These are phyloP conservation scores for Periphyllus acericola DNA, from an alignment of 2,888 invertebrate genomes.

Conservation along the genomic window DNA sequence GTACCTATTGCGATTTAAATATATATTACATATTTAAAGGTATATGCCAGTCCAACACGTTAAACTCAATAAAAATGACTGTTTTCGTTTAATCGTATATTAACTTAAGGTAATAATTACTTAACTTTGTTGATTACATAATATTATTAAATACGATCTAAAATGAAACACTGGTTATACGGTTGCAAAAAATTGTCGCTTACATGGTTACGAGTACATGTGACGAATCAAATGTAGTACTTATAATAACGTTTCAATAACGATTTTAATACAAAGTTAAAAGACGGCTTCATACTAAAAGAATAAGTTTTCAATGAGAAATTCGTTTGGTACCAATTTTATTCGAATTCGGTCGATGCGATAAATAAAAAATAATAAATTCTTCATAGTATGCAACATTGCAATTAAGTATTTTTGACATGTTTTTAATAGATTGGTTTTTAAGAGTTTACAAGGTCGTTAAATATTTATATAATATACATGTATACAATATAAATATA, in stretches of 20 bases:
- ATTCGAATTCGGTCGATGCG: neutral
- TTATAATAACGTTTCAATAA: neutral
- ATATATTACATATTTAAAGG: too few relatives aligned
- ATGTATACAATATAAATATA: neutral
- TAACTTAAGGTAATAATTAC: too few relatives aligned
- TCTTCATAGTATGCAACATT: neutral
- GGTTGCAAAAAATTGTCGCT: too few relatives aligned
- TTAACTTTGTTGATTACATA: too few relatives aligned
- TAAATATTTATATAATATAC: neutral
- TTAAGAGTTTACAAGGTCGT: neutral
- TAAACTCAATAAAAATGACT: too few relatives aligned
- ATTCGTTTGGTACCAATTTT: neutral
- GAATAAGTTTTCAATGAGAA: neutral
- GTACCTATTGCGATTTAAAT: too few relatives aligned
- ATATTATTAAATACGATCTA: too few relatives aligned
- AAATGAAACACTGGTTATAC: too few relatives aligned
- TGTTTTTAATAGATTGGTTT: neutral
- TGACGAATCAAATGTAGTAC: neutral
- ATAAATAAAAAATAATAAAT: constrained; percentile 1
- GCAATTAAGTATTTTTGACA: neutral
- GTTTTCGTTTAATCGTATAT: too few relatives aligned
- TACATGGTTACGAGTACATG: too few relatives aligned
- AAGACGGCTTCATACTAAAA: neutral
- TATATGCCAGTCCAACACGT: too few relatives aligned
- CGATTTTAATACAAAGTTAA: neutral